phyloP scores from a whole-genome alignment of 2,113 vertebrate genomes.

The Phaethornis superciliosus region DNA sequence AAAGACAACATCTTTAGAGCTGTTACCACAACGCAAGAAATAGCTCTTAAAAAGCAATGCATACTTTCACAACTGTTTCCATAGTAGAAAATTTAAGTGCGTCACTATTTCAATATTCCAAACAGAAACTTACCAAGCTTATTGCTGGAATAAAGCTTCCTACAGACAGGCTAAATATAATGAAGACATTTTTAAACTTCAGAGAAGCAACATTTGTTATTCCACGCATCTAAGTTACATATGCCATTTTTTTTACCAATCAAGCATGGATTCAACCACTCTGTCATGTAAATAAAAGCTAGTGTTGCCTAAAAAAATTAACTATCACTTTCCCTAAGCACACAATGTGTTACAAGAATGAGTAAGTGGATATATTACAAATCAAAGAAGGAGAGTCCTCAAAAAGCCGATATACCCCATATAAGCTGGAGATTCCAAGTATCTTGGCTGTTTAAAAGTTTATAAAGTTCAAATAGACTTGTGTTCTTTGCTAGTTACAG shows the following conservation, averaged over 20 bases:
- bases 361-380: fast-evolving
- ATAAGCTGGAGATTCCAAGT: not conserved
- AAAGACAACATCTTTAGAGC: not conserved
- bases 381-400: not conserved
- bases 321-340: not conserved
- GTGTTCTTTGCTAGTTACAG: not conserved
- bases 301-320: not conserved
- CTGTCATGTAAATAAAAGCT: not conserved
- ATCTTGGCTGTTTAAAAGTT: not conserved
- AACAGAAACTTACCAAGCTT: not conserved
- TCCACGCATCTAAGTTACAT: not conserved
- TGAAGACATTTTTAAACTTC: not conserved
- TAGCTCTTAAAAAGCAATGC: not conserved
- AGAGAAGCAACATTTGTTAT: not conserved
- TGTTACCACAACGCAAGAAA: not conserved
- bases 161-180: constrained; percentile 1
- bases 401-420: not conserved
- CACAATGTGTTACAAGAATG: not conserved
- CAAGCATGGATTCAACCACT: not conserved
- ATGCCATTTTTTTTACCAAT: not conserved
- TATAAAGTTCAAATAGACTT: not conserved
- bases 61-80: not conserved
- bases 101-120: not conserved
- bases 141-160: not conserved
- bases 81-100: not conserved